Base-by-base conservation (phyloP, 2,888 invertebrate genomes). In the Orchesellides sinensis region DNA sequence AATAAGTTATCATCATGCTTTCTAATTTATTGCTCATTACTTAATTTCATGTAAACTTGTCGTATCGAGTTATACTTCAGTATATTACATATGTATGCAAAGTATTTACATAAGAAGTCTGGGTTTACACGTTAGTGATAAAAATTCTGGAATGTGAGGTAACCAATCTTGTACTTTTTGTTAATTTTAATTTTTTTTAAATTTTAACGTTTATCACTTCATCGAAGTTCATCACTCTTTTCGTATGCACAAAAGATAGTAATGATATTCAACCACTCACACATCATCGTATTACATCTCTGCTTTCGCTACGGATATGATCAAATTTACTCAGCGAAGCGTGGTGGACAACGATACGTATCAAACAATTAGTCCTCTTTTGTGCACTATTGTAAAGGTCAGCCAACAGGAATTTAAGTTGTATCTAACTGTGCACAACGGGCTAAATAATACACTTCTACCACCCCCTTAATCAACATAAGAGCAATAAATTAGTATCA, bases 271-370 rank as follows among this genome's bases (percentile, higher is more conserved):
- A 14, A 8, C 6, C 29, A 25, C 35, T 17, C 49, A 47, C 49
- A 47, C 49, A 49, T 66, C 66, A 49, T 49, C 66, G 61, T 10
- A 59, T n/a, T n/a, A 47, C 23, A 27, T 35, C 25, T 56, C 56
- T 52, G 75, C 75, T 75, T 75, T 75, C 75, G 75, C 75, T 66
- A 52, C 54, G 66, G 66, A 65, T 66, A 66, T 75, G 47, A 75
- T 75, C 75, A 56, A 70, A 25, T 70, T 70, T 70, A 56, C 27
- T 40, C 66, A 65, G 25, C 65, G 66, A 56, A 65, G 45, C 75
- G 52, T 54, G 66, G 66, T n/a, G 21, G 29, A 32, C 23, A 40
- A 25, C 25, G 49, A 35, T 40, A 40, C 52, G 23, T 52, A 27
- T 74, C 23, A 52, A 54, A 66, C 75, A 75, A 75, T 75, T 66